Conservation (phyloP, 2,113 vertebrate genomes). For the Hippocampus guttulatus region DNA sequence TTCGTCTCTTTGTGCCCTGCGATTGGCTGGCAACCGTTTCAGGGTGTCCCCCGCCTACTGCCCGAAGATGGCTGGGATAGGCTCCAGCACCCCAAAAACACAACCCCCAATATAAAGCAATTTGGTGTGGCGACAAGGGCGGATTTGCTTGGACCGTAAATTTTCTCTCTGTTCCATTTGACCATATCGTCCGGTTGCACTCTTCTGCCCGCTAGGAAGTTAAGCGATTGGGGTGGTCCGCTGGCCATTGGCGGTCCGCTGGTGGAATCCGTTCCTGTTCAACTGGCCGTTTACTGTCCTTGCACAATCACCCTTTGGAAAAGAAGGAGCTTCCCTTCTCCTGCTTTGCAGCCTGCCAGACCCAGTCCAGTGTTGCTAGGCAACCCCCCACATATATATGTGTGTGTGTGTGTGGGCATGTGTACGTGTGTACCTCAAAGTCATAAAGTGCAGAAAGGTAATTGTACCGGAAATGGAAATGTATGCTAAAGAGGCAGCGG, state of each 20-base stretch:
- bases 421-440: slow-evolving; percentile 17
- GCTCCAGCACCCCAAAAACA: no score
- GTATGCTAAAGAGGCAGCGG: background rate
- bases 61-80: no score
- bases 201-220: background rate
- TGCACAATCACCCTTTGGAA: slow-evolving; percentile 33
- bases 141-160: background rate
- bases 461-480: background rate
- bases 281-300: slow-evolving; percentile 18
- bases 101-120: no score
- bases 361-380: slow-evolving; percentile 68
- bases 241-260: background rate
- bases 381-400: slow-evolving; percentile 49
- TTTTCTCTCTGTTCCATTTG: background rate
- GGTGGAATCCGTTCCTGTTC: background rate
- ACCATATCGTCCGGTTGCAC: background rate
- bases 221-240: background rate
- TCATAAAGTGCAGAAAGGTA: slow-evolving; percentile 25
- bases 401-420: slow-evolving; percentile 10
- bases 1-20: no score
- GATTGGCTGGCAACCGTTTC: no score
- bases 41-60: no score
- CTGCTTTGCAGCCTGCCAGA: slow-evolving; percentile 36
- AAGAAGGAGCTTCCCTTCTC: slow-evolving; percentile 46
- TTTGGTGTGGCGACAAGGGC: background rate